Evolutionary conservation across 2,113 vertebrate genomes (phyloP).

Genomic region (Odontesthes bonariensis): DNA sequence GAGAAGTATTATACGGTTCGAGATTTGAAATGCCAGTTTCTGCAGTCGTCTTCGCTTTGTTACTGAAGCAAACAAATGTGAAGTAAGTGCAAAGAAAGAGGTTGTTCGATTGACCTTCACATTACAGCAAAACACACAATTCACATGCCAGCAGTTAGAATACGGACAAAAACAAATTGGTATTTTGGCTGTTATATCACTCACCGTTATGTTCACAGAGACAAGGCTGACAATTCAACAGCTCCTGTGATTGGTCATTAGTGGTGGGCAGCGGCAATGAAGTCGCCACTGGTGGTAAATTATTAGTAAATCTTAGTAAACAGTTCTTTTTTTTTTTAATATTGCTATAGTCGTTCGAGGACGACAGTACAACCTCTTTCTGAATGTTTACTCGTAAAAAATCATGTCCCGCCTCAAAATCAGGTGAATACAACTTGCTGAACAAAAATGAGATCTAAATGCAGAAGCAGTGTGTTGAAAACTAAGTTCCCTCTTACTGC

Average conservation of each 20-base stretch:
- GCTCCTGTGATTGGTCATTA: constrained; percentile 58
- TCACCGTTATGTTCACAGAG: constrained; percentile 37
- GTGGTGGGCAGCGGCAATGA: constrained; percentile 46
- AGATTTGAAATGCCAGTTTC: not conserved
- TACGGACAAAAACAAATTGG: constrained; percentile 11
- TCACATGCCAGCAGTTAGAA: not conserved
- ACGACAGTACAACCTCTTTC: not conserved
- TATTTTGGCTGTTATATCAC: constrained; percentile 7
- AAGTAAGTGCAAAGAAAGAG: not conserved
- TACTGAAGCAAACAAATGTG: constrained; percentile 5
- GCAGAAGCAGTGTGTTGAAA: not conserved
- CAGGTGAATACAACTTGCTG: too few species aligned
- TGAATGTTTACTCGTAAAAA: not conserved
- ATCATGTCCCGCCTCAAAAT: too few species aligned
- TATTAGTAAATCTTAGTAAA: constrained; percentile 69
- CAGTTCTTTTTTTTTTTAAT: constrained; percentile 31
- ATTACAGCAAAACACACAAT: not conserved
- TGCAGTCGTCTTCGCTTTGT: not conserved
- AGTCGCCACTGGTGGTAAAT: constrained; percentile 67
- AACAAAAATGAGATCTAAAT: not conserved
- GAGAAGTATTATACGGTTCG: not conserved
- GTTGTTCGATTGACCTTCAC: not conserved
- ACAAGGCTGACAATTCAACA: constrained; percentile 37
- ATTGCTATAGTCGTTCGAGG: too few species aligned
- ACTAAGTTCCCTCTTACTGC: not conserved